These are phyloP conservation scores for Mixornis gularis DNA, from an alignment of 2,113 vertebrate species.

Conservation along the genomic window DNA sequence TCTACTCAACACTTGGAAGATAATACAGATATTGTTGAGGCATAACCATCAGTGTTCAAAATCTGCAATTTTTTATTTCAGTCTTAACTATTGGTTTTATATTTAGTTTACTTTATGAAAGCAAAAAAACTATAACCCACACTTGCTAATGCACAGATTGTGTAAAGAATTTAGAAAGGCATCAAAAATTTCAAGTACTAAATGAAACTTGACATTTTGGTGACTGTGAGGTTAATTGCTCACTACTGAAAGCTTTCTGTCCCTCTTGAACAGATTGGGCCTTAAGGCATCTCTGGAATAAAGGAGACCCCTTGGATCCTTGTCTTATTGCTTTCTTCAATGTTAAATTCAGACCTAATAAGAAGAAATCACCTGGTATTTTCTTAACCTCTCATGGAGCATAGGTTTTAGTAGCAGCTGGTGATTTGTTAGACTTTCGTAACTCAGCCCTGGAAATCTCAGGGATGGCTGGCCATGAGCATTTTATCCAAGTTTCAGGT, in stretches of 20 bases:
- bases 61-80: not conserved
- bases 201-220: not conserved
- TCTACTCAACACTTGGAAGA: not conserved
- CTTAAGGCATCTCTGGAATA: not conserved
- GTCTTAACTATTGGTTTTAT: not conserved
- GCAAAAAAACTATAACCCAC: not conserved
- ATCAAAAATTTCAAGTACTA: not conserved
- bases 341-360: not conserved
- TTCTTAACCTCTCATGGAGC: not conserved
- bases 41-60: not conserved
- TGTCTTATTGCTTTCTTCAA: not conserved
- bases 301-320: not conserved
- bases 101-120: not conserved
- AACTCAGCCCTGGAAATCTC: not conserved
- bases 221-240: not conserved
- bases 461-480: rapidly evolving
- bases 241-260: not conserved
- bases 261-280: not conserved
- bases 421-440: not conserved
- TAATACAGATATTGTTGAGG: not conserved
- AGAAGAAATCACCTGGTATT: not conserved
- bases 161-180: not conserved
- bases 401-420: not conserved
- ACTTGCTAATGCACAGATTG: not conserved
- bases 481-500: not conserved